Conservation (phyloP, 30 jellyfish, hydroid and myxozoan species). For the Pelagia noctiluca region DNA sequence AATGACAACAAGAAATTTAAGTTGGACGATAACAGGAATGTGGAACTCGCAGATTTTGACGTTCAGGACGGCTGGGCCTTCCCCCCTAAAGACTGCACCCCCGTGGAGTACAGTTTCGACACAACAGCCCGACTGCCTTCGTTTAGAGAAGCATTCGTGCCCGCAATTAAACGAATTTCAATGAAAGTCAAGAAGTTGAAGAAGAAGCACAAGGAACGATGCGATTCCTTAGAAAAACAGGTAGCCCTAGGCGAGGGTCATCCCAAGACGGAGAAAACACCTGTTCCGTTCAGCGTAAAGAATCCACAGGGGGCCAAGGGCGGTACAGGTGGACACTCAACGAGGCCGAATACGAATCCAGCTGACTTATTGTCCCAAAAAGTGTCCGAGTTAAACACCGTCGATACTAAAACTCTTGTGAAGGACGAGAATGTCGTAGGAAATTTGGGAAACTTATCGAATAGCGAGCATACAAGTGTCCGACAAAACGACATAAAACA, state of each 20-base stretch:
- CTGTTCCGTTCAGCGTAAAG: conserved; percentile 52
- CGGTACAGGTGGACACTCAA: conserved; percentile 42
- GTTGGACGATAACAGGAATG: conserved; percentile 41
- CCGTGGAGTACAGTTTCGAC: conserved; percentile 59
- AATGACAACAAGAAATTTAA: conserved; percentile 24
- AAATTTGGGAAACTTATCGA: neutral
- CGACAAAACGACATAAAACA: conserved; percentile 28
- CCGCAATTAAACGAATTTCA: conserved; percentile 47
- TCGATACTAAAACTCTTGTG: neutral
- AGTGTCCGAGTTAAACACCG: conserved; percentile 29
- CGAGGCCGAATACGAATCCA: conserved; percentile 34
- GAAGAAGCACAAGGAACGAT: conserved; percentile 6
- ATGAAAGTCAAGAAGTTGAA: conserved; percentile 34
- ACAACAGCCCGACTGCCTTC: conserved; percentile 63
- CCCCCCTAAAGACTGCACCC: conserved; percentile 55
- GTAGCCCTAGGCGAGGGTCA: conserved; percentile 6
- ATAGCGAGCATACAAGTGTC: conserved; percentile 7
- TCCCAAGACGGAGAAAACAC: conserved; percentile 22
- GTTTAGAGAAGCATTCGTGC: conserved; percentile 72
- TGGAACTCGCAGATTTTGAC: conserved; percentile 31
- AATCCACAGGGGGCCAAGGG: conserved; percentile 40
- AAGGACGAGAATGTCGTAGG: neutral
- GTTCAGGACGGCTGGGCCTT: conserved; percentile 5
- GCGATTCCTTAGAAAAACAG: neutral
- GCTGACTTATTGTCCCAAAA: conserved; percentile 65